phyloP scores from a whole-genome alignment of 2,888 invertebrate species.

The Pyrrhosoma nymphula region DNA sequence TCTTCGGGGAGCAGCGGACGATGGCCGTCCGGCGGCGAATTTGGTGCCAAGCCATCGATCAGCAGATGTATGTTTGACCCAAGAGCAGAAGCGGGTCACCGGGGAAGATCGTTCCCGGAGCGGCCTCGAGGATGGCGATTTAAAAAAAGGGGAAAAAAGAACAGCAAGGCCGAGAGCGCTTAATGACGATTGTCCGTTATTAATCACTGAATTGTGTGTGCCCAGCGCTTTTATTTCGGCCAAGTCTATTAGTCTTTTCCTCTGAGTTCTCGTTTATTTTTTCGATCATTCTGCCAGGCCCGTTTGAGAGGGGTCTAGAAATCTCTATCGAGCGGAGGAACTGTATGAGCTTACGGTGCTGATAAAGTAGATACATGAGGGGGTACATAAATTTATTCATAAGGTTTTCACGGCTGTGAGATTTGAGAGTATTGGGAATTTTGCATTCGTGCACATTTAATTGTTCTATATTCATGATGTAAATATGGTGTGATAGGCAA shows the following conservation, averaged over 20 bases:
- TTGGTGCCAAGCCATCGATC: neutral
- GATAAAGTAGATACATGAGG: too few species aligned
- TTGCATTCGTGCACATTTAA: too few species aligned
- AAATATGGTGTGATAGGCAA: too few species aligned
- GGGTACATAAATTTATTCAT: too few species aligned
- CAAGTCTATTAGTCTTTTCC: neutral
- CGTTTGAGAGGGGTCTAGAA: too few species aligned
- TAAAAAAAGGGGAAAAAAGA: neutral
- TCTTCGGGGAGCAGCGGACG: neutral
- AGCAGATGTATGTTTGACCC: neutral
- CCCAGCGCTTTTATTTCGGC: neutral
- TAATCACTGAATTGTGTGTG: neutral
- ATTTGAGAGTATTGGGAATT: too few species aligned
- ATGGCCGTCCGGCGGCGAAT: neutral
- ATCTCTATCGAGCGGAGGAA: too few species aligned
- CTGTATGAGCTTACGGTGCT: too few species aligned
- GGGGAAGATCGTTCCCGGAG: neutral
- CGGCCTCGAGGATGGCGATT: neutral
- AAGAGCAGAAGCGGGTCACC: neutral
- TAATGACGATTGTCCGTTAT: slow-evolving; percentile 11
- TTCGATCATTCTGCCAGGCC: too few species aligned
- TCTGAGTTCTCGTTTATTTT: too few species aligned
- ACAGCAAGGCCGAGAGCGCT: neutral
- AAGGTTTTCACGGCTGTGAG: too few species aligned
- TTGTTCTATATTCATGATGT: too few species aligned